Conservation (phyloP, 1,140 invertebrate genomes). For the Globodera ellingtonae region DNA sequence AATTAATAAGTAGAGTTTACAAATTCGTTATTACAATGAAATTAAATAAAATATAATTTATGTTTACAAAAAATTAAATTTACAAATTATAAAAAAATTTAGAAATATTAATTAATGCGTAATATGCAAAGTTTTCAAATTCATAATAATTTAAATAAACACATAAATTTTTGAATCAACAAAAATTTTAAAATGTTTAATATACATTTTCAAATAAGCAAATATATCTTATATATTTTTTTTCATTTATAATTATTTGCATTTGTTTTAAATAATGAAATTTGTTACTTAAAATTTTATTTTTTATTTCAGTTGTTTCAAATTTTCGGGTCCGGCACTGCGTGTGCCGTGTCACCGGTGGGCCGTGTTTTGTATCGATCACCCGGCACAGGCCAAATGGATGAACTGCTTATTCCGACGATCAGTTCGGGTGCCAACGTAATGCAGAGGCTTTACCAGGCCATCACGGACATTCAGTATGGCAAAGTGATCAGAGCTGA, state of each 20-base stretch:
- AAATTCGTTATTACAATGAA: too few relatives aligned
- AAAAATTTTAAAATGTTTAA: too few relatives aligned
- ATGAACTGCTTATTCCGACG: slow-evolving; percentile 60
- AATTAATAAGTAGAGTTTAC: too few relatives aligned
- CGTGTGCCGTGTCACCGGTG: slow-evolving; percentile 64
- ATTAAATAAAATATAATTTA: not conserved
- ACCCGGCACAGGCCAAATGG: slow-evolving; percentile 43
- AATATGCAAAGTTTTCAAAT: too few relatives aligned
- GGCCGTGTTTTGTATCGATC: slow-evolving; percentile 61
- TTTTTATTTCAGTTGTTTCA: slow-evolving; percentile 49
- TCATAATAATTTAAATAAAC: too few relatives aligned
- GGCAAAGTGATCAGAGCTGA: slow-evolving; percentile 54
- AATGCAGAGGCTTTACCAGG: slow-evolving; percentile 64
- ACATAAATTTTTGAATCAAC: too few relatives aligned
- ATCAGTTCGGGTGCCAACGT: slow-evolving; percentile 56
- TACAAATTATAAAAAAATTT: too few relatives aligned
- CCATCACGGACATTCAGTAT: slow-evolving; percentile 64
- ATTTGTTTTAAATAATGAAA: not conserved
- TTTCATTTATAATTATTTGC: too few relatives aligned
- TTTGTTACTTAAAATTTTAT: not conserved
- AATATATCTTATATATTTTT: too few relatives aligned
- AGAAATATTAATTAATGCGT: too few relatives aligned
- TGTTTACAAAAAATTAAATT: not conserved
- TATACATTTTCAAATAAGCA: too few relatives aligned
- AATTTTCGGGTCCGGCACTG: slow-evolving; percentile 64